These are phyloP conservation scores for Ashinkailepas kermadecensis DNA, from an alignment of 2,888 invertebrate genomes.

Conservation along the genomic window DNA sequence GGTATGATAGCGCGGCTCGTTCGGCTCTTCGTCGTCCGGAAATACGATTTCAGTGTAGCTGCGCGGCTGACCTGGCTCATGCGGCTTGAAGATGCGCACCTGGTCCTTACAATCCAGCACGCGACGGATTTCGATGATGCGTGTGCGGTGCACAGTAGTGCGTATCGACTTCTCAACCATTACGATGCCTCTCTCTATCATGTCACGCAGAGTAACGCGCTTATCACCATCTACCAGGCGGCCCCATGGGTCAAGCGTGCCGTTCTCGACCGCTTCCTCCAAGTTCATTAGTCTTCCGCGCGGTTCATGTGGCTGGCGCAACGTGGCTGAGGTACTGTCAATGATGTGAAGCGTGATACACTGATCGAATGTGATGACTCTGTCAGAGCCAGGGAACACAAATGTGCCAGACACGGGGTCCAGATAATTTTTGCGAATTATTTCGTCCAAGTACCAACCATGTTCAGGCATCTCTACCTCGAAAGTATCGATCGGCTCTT, in stretches of 20 bases:
- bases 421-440: slow-evolving; percentile 71
- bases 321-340: slow-evolving; percentile 70
- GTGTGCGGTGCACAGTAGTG: neutral
- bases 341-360: slow-evolving; percentile 78
- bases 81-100: slow-evolving; percentile 1
- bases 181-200: neutral
- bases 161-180: neutral
- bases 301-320: slow-evolving; percentile 60
- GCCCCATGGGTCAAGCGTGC: neutral
- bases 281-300: neutral
- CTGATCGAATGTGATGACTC: slow-evolving; percentile 74
- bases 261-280: neutral
- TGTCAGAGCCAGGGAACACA: slow-evolving; percentile 78
- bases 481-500: neutral
- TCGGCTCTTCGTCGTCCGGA: neutral
- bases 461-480: slow-evolving; percentile 62
- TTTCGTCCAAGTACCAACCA: slow-evolving; percentile 75
- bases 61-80: neutral
- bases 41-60: slow-evolving; percentile 12
- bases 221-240: neutral
- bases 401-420: slow-evolving; percentile 77
- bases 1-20: slow-evolving; percentile 3
- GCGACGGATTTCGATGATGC: neutral
- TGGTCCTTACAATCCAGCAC: neutral
- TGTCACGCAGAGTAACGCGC: neutral